Evolutionary conservation across 2,113 vertebrate species (phyloP), one percentile per base, ranked within the genome.

Genomic region (Pardalotus punctatus): DNA sequence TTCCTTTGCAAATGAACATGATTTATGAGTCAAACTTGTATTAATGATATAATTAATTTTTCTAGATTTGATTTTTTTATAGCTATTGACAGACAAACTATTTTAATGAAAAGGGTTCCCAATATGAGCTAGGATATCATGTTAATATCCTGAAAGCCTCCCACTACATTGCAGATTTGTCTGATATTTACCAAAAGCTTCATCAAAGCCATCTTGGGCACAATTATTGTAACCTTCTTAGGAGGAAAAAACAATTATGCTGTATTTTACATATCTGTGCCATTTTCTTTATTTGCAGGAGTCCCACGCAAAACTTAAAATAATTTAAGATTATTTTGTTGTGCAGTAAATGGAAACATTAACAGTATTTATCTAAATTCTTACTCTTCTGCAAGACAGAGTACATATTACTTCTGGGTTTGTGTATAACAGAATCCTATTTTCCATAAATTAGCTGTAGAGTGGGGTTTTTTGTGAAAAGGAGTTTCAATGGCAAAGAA

Each of bases 401-500:
- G 47, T 24, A 82, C 80, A 48, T 18, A 28, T 23, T 81, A 14
- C 33, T 70, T 73, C 43, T 31, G 14, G 11, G 27, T 70, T n/a
- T 66, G 7, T 74, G 36, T 25, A 71, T 4, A 66, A 9, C 28
- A 89, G 23, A 90, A 83, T 20, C 19, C 23, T 94, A 53, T 77
- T 94, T 84, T 50, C 13, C 4, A 51, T n/a, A 14, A 14, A n/a
- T 38, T 85, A 85, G 2, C 10, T 62, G 5, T 47, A 79, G 13
- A 33, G 19, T 14, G 14, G 17, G 33, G 0, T 21, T 56, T 64
- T 64, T 42, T 6, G 17, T 78, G 17, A 47, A 79, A 92, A 67
- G 24, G 1, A 61, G 4, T 76, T 90, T 66, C 0, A 0, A 48
- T 7, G 64, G 13, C 9, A 43, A 77, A 72, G 14, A 51, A 18